Conservation (phyloP, 2,888 invertebrate genomes). For the Latheticus oryzae region DNA sequence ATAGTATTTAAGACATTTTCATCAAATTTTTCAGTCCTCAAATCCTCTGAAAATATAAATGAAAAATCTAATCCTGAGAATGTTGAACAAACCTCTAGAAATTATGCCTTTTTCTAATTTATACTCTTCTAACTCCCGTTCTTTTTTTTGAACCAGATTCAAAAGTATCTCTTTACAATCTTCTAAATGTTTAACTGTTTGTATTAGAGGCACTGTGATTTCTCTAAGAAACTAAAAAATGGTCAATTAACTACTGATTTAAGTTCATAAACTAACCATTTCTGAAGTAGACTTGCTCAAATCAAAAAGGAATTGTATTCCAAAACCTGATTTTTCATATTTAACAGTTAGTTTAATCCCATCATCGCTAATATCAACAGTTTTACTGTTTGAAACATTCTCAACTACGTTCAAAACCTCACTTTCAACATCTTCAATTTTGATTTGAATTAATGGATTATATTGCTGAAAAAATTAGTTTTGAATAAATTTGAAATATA, state of each 20-base stretch:
- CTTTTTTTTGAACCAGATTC: constrained; percentile 67
- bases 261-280: too few species aligned
- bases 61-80: background rate
- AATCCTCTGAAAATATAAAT: constrained; percentile 54
- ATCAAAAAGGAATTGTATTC: constrained; percentile 34
- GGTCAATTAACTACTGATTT: constrained; percentile 9
- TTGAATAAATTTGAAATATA: constrained; percentile 6
- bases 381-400: constrained; percentile 34
- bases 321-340: constrained; percentile 40
- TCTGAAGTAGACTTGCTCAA: constrained; percentile 40
- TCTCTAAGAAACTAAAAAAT: constrained; percentile 51
- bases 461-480: constrained; percentile 50
- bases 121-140: constrained; percentile 70
- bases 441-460: constrained; percentile 56
- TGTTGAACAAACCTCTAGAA: constrained; percentile 62
- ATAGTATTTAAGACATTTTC: constrained; percentile 40
- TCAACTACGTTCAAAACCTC: constrained; percentile 41
- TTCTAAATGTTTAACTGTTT: constrained; percentile 66
- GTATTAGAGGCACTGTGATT: constrained; percentile 62
- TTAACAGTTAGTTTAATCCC: constrained; percentile 43
- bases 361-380: constrained; percentile 41
- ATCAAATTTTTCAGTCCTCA: constrained; percentile 60
- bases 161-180: constrained; percentile 65
- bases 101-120: constrained; percentile 67
- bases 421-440: constrained; percentile 46